Conservation (phyloP, 2,113 vertebrate genomes). For the Cheirogaleus medius region DNA sequence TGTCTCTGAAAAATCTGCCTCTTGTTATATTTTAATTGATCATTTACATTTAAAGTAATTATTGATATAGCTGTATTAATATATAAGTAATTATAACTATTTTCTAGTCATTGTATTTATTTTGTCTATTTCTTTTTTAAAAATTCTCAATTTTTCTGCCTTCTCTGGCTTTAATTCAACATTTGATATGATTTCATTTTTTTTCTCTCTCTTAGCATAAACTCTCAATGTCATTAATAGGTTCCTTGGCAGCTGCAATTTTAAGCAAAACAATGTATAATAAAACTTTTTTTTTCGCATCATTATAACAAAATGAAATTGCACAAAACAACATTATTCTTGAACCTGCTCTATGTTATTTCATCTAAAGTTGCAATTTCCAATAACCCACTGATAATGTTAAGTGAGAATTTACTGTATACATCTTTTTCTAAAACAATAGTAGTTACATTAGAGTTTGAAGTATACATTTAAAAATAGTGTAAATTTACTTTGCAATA, state of each 20-base stretch:
- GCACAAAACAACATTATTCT: background rate
- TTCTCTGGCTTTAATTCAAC: background rate
- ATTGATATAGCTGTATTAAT: background rate
- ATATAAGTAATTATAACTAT: background rate
- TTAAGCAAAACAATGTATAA: background rate
- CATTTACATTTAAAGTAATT: background rate
- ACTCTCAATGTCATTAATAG: background rate
- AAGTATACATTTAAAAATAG: background rate
- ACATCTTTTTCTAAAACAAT: background rate
- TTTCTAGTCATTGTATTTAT: background rate
- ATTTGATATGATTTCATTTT: background rate
- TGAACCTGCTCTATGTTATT: background rate
- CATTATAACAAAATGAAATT: background rate
- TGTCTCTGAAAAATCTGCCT: background rate
- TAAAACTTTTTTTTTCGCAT: background rate
- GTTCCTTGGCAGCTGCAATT: background rate
- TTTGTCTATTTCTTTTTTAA: background rate
- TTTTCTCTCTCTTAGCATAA: background rate
- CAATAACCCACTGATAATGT: background rate
- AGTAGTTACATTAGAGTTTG: background rate
- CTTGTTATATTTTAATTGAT: background rate
- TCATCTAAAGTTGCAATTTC: background rate
- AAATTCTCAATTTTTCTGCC: background rate
- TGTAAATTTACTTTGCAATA: background rate
- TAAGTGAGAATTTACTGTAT: background rate